These are phyloP conservation scores for Podarcis muralis DNA, from an alignment of 2,113 vertebrate species.

Conservation along the genomic window DNA sequence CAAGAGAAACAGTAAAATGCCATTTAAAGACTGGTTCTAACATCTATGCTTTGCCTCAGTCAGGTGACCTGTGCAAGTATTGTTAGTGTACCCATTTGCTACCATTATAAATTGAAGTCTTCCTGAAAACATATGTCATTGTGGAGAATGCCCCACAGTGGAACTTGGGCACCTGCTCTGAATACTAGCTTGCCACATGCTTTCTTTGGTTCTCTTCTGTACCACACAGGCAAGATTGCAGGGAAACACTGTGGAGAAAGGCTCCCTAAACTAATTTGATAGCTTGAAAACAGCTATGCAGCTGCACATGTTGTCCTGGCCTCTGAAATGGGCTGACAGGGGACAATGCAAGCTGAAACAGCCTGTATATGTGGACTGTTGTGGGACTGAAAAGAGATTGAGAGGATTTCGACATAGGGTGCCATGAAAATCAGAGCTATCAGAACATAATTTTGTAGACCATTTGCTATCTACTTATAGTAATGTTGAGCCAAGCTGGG, in stretches of 20 bases:
- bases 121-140: conserved; percentile 15
- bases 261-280: background rate
- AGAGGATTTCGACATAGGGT: background rate
- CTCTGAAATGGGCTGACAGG: background rate
- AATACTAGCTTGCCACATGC: background rate
- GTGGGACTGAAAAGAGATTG: background rate
- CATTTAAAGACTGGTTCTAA: background rate
- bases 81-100: background rate
- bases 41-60: too few species aligned
- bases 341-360: background rate
- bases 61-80: background rate
- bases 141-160: background rate
- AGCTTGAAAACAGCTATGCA: background rate
- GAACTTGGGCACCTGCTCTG: background rate
- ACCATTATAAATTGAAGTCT: background rate
- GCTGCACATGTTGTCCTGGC: background rate
- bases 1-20: background rate
- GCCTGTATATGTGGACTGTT: background rate
- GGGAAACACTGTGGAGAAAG: background rate
- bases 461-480: background rate
- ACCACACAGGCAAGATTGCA: background rate
- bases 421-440: background rate
- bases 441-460: background rate
- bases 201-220: background rate
- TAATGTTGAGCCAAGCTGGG: background rate